These are phyloP conservation scores for Cygnus atratus DNA, from an alignment of 2,113 vertebrate species.

Conservation along the genomic window DNA sequence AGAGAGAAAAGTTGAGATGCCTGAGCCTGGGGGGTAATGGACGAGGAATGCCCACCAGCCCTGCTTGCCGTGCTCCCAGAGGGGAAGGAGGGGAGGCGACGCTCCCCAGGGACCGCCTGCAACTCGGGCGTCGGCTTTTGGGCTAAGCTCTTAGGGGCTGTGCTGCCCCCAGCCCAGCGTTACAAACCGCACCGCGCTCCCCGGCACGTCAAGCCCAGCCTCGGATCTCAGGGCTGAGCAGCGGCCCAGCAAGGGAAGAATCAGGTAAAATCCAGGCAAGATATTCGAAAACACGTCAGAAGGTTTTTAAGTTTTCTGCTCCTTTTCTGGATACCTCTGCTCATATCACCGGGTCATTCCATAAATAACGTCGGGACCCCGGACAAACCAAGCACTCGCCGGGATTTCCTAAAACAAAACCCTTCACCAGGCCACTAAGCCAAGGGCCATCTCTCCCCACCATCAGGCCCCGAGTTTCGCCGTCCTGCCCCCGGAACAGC, in stretches of 20 bases:
- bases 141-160: background rate
- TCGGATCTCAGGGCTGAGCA: background rate
- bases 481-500: background rate
- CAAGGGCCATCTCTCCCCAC: background rate
- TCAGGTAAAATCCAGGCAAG: background rate
- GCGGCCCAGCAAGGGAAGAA: too few species aligned
- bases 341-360: background rate
- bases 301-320: background rate
- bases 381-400: background rate
- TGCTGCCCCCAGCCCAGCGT: background rate
- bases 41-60: background rate
- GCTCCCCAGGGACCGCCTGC: background rate
- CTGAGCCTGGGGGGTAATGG: background rate
- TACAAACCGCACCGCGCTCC: background rate
- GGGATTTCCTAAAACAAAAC: background rate
- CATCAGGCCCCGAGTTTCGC: background rate
- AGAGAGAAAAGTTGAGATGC: background rate
- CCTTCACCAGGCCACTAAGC: background rate
- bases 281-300: background rate
- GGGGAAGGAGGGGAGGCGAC: background rate
- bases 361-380: accelerated
- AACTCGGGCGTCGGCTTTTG: background rate
- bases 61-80: background rate
- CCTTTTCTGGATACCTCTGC: background rate
- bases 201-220: background rate